Percentiles rank a stretch among this genome's conserved stretches.
Conservation (phyloP, 1,140 invertebrate species). For the Mercenaria mercenaria region DNA sequence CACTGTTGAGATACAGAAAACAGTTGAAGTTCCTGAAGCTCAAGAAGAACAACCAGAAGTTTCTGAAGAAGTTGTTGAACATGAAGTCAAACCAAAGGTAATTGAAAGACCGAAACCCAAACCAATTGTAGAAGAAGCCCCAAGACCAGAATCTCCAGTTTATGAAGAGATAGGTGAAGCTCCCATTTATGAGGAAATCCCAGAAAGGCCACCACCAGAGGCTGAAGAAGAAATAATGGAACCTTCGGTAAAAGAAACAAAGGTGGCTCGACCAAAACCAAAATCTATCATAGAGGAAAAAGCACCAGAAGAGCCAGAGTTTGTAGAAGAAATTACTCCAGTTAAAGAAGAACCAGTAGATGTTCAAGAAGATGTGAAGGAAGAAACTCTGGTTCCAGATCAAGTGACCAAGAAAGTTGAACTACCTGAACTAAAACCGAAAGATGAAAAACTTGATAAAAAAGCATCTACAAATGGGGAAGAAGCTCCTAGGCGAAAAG, state of each 20-base stretch:
- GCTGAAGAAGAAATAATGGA: conserved; percentile 79
- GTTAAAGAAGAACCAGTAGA: conserved; percentile 70
- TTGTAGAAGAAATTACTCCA: conserved; percentile 64
- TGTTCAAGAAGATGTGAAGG: conserved; percentile 62
- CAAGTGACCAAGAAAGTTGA: conserved; percentile 72
- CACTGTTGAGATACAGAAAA: conserved; percentile 4
- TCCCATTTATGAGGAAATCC: conserved; percentile 62
- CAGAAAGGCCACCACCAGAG: conserved; percentile 70
- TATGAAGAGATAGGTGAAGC: conserved; percentile 56
- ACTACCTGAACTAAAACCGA: conserved; percentile 66
- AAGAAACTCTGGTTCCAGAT: conserved; percentile 72
- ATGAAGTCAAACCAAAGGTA: conserved; percentile 69
- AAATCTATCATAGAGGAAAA: conserved; percentile 65
- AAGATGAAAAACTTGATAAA: conserved; percentile 71
- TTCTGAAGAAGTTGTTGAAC: conserved; percentile 79
- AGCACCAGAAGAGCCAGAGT: conserved; percentile 72
- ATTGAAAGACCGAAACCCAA: conserved; percentile 73
- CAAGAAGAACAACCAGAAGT: conserved; percentile 72
- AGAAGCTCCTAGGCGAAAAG: conserved; percentile 65
- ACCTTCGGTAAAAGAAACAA: conserved; percentile 68
- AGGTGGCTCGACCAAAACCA: conserved; percentile 71
- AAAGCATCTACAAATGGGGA: conserved; percentile 67
- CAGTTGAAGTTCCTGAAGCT: conserved; percentile 5
- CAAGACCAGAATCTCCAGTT: conserved; percentile 44
- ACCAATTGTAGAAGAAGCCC: conserved; percentile 43